Evolutionary conservation across 2,797 vertebrate genomes (phyloP), one percentile per base, ranked within the genome.

Genomic region (Denticeps clupeoides): DNA sequence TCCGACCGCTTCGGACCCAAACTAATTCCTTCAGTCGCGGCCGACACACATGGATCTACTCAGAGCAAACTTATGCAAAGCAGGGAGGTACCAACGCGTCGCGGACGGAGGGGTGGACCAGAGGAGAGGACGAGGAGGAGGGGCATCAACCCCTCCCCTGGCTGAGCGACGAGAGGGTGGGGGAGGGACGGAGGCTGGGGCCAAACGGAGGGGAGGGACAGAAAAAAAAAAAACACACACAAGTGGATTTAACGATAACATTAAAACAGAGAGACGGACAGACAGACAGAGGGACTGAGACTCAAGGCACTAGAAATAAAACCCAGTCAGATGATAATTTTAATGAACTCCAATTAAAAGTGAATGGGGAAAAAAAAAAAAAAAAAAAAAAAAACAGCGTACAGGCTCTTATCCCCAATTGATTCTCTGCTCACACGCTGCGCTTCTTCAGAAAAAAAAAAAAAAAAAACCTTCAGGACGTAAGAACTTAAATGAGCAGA

Each of bases 21-120:
- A 84, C 83, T 85, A 87, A 86, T 85, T 86, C 87, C 82, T 81
- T 79, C 75, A 80, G 84, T 68, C 65, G 77, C 82, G 64, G 49
- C 74, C 56, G 66, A 67, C 84, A 86, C 89, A 88, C 88, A 88
- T 83, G 80, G 76, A 86, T 85, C 83, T 86, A 87, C 88, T 89
- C 90, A 84, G 74, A 87, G 84, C 83, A 86, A 87, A 88, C 89
- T 89, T 90, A 95, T 93, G 93, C 92, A 93, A 95, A 96, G 79
- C 62, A 87, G 91, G 91, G 78, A 74, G 67, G 77, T 86, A 92
- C 91, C 93, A 94, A 83, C 86, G 75, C 66, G 55, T 48, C 57
- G 62, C 57, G 48, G 72, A 70, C 82, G 84, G 86, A 72, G 82
- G 65, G 71, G 60, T 62, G 62, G 58, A 63, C 64, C 54, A 15